Percentiles rank a stretch among this genome's conserved stretches.
Conservation (phyloP, 1,140 invertebrate genomes). For the Cylas formicarius region DNA sequence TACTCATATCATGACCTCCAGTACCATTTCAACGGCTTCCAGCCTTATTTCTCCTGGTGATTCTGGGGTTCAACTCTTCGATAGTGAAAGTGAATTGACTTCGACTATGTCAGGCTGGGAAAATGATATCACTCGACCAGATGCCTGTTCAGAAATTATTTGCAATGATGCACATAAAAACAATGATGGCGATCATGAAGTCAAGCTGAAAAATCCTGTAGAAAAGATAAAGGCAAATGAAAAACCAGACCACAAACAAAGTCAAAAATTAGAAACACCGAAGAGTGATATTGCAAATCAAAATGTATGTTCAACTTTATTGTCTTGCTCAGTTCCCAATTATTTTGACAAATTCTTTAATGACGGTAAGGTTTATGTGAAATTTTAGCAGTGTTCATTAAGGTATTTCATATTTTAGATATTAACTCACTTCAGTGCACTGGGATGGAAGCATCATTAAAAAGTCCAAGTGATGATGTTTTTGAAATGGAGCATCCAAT, state of each 20-base stretch:
- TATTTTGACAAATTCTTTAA: conserved; percentile 25
- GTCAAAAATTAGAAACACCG: too few species aligned
- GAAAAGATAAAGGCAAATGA: background rate
- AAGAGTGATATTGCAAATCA: conserved; percentile 55
- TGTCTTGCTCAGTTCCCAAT: conserved; percentile 24
- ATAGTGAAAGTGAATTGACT: conserved; percentile 49
- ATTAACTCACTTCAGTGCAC: too few species aligned
- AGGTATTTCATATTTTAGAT: too few species aligned
- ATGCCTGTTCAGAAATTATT: conserved; percentile 1
- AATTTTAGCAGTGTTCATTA: too few species aligned
- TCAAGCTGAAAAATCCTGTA: background rate
- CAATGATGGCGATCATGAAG: background rate
- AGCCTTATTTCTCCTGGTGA: conserved; percentile 43
- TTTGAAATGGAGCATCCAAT: conserved; percentile 37
- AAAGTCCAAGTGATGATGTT: conserved; percentile 29
- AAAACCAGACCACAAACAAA: too few species aligned
- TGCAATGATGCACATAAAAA: conserved; percentile 1
- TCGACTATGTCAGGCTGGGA: conserved; percentile 47
- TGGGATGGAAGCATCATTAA: conserved; percentile 6
- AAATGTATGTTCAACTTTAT: conserved; percentile 41
- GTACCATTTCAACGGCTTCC: conserved; percentile 34
- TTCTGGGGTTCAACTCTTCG: conserved; percentile 47
- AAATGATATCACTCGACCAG: conserved; percentile 25
- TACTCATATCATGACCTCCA: conserved; percentile 42
- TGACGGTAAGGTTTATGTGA: conserved; percentile 11